A percentile compares a stretch with the other conserved stretches of the same genome.
phyloP scores from a whole-genome alignment of 2,113 vertebrate genomes.

The Archilochus colubris region DNA sequence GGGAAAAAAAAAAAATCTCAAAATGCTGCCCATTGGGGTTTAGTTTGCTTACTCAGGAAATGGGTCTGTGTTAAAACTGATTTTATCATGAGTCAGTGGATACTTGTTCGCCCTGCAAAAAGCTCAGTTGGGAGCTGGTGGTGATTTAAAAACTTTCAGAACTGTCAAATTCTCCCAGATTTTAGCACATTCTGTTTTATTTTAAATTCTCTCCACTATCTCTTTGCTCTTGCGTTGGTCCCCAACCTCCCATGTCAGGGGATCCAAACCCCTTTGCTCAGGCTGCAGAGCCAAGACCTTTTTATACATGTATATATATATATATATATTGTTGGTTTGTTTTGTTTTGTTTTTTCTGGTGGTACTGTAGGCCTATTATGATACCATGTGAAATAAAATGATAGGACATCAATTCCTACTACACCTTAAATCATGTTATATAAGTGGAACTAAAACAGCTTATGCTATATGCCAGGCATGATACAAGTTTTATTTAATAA shows the following conservation, averaged over 20 bases:
- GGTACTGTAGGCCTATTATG: not conserved
- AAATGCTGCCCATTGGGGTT: not conserved
- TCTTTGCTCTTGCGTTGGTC: not conserved
- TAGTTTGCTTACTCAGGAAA: not conserved
- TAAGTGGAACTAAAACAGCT: slow-evolving; percentile 42
- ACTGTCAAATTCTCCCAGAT: not conserved
- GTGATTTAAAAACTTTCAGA: not conserved
- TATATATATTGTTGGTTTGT: no score
- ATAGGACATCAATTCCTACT: slow-evolving; percentile 14
- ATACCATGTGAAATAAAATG: slow-evolving; percentile 2
- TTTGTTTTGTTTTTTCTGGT: not conserved
- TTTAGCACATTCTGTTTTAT: not conserved
- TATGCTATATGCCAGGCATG: slow-evolving; percentile 7
- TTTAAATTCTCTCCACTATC: not conserved
- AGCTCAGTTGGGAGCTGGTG: not conserved
- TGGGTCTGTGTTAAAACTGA: not conserved
- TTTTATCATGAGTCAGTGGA: accelerated
- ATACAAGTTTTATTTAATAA: slow-evolving; percentile 23
- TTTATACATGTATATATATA: not conserved
- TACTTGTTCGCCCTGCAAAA: not conserved
- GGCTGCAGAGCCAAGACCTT: not conserved
- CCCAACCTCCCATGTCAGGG: not conserved
- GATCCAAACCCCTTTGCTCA: not conserved
- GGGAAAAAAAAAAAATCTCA: not conserved
- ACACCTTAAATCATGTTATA: slow-evolving; percentile 35